Percentiles rank a stretch among this genome's conserved stretches.
These are phyloP conservation scores for Spilosoma lubricipeda DNA, from an alignment of 2,888 invertebrate species.

Conservation along the genomic window DNA sequence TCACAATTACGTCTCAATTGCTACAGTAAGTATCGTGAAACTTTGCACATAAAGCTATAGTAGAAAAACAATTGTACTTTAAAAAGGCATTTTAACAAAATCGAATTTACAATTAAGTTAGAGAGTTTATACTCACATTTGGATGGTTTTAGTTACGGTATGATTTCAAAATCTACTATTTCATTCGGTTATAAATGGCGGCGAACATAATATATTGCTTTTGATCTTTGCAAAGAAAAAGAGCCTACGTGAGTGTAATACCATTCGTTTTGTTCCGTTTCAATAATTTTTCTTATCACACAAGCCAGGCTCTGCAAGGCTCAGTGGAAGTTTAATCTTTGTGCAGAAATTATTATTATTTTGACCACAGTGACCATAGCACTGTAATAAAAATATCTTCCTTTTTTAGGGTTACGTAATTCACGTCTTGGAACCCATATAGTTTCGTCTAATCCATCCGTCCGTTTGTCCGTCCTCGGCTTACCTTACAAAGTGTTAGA, in stretches of 20 bases:
- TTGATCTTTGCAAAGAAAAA: not conserved
- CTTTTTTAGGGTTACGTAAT: too few relatives aligned
- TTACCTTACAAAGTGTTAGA: too few relatives aligned
- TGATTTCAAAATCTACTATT: not conserved
- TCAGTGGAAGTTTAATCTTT: not conserved
- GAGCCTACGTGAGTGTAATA: not conserved
- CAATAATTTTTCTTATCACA: conserved; percentile 1
- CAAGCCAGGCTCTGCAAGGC: not conserved
- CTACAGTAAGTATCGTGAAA: too few relatives aligned
- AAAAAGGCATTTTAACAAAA: too few relatives aligned
- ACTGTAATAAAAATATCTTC: not conserved
- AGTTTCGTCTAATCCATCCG: too few relatives aligned
- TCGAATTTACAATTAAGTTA: too few relatives aligned
- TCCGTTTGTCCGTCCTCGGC: too few relatives aligned
- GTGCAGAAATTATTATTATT: not conserved
- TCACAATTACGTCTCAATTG: too few relatives aligned
- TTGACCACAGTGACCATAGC: not conserved
- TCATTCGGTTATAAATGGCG: not conserved
- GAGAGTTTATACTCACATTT: not conserved
- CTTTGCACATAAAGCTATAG: too few relatives aligned
- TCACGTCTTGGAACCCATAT: too few relatives aligned
- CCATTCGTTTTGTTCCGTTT: not conserved
- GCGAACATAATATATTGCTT: not conserved
- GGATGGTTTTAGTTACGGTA: not conserved
- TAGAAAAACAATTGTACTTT: too few relatives aligned